Conservation (phyloP, 2,797 vertebrate genomes). For the Cyprinodon diabolis region DNA sequence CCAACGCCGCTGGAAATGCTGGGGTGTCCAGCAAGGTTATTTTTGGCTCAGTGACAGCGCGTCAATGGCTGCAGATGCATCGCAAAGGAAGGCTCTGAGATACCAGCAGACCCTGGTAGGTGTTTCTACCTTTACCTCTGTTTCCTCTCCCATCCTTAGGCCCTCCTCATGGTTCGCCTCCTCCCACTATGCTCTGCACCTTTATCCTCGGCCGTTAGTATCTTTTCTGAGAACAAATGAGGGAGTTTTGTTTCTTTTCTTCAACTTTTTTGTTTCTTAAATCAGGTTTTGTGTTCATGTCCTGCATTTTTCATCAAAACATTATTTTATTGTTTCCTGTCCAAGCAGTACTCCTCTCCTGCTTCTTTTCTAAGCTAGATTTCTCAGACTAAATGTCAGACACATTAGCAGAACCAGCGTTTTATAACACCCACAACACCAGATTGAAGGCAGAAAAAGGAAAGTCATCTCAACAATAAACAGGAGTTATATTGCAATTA, state of each 20-base stretch:
- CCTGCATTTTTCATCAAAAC: conserved; percentile 14
- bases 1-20: conserved; percentile 78
- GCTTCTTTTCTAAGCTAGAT: conserved; percentile 20
- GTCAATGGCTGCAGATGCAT: conserved; percentile 90
- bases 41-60: conserved; percentile 85
- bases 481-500: conserved; percentile 8
- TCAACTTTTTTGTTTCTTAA: conserved; percentile 13
- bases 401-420: conserved; percentile 18
- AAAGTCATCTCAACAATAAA: conserved; percentile 28
- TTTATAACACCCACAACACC: conserved; percentile 41
- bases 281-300: not conserved
- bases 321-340: not conserved
- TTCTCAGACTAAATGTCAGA: conserved; percentile 36
- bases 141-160: not conserved
- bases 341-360: conserved; percentile 16
- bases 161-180: not conserved
- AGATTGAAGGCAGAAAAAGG: conserved; percentile 37
- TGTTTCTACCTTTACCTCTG: conserved; percentile 51
- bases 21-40: conserved; percentile 79
- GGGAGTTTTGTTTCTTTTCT: not conserved
- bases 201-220: conserved; percentile 24
- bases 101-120: conserved; percentile 92
- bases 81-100: conserved; percentile 87
- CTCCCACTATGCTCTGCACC: conserved; percentile 19
- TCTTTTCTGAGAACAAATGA: not conserved